Evolutionary conservation across 2,888 invertebrate genomes (phyloP), one percentile per base, ranked within the genome.

Genomic region (Archips xylosteana): DNA sequence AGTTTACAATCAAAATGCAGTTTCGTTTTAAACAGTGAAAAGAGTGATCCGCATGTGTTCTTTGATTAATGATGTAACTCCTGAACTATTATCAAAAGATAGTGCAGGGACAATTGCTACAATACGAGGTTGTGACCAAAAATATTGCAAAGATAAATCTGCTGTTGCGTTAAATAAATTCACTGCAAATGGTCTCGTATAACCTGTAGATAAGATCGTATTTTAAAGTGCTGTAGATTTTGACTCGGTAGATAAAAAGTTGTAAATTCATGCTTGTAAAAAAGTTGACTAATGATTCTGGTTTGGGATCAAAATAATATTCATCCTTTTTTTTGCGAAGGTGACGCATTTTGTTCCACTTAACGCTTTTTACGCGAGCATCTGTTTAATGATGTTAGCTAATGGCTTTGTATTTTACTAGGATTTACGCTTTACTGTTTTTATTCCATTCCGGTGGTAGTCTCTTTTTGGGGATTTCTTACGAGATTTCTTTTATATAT

Each of bases 231-330:
- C 9, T 47, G 13, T 42, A 34, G 3, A 23, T 54, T 15, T 45
- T 42, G 65, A 47, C 65, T 23, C 34, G 3, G 42, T 32, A 68
- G 74, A 61, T 34, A 39, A 49, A 61, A 67, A 49, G 34, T 65
- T 67, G 65, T 60, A 69, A 70, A 51, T 65, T 71, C 70, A 71
- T 75, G 76, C 73, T 76, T 80, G 80, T 89, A 92, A 94, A 93
- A 91, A 94, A 90, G 82, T 91, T 94, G 93, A 94, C 93, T 94
- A 94, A 94, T 94, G 94, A 93, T 91, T 92, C 90, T 92, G 90
- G 93, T 93, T 91, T 89, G 83, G 87, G 87, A 92, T 93, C 93
- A 92, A 92, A 74, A 74, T 69, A 60, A 93, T 90, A 94, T 94
- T 93, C 94, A 92, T 92, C 87, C 84, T 83, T 86, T 90, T 91